Base-by-base conservation (phyloP, 2,888 invertebrate species). In the Odontothrips loti region DNA sequence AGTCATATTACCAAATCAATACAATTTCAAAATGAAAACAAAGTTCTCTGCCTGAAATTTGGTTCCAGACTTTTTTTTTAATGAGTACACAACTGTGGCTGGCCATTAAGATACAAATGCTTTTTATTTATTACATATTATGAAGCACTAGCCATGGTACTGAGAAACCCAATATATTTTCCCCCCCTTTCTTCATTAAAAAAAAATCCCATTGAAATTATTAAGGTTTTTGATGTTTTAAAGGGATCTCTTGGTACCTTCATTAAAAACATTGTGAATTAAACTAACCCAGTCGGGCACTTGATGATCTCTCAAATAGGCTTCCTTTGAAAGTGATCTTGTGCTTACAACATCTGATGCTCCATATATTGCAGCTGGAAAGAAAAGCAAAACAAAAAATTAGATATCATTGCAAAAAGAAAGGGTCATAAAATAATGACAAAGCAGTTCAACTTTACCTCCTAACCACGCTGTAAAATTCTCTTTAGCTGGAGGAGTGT, bases 381-480 rank as follows among this genome's bases (percentile, higher is more conserved):
- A 83, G 80, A 80, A 81, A 82, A 58, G 81, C 79, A 80, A 79
- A 80, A 83, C 85, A 86, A 79, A 20, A 80, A 23, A 20, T 11
- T 47, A 75, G n/a, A n/a, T n/a, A n/a, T n/a, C n/a, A n/a, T 27
- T 63, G 17, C n/a, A 80, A 81, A 82, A 79, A 80, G 75, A 80
- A 83, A 85, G 86, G 20, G 48, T n/a, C 29, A 23, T 17, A 51
- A 51, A 63, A 82, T 81, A 63, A 48, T 27, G n/a, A 48, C 17
- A 63, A 34, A 81, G 47, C 47, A 79, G 29, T 29, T 75, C 23
- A 79, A 82, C 82, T 83, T 86, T 86, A 90, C 93, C 94, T 87
- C 97, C 97, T 47, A 95, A 88, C 97, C 98, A 98, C 68, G 94
- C 93, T 17, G 92, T 91, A 86, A 93, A 93, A 89, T 96, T 97